Conservation (phyloP, 2,797 vertebrate species). For the Neoniphon sammara region DNA sequence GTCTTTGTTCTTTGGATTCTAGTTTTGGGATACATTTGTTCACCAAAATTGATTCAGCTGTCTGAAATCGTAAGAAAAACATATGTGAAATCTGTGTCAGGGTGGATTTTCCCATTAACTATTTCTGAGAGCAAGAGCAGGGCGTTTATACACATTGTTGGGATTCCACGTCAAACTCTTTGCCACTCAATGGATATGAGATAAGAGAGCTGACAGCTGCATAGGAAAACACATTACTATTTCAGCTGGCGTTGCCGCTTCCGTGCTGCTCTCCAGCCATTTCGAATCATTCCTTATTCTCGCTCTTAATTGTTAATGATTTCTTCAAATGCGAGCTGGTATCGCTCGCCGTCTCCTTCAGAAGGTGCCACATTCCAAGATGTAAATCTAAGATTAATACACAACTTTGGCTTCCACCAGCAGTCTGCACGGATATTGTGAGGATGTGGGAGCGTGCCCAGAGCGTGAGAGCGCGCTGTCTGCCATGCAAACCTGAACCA, state of each 20-base stretch:
- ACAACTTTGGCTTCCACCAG: slow-evolving; percentile 59
- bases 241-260: slow-evolving; percentile 67
- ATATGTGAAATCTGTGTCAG: slow-evolving; percentile 23
- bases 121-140: slow-evolving; percentile 26
- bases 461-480: slow-evolving; percentile 48
- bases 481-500: slow-evolving; percentile 60
- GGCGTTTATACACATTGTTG: slow-evolving; percentile 49
- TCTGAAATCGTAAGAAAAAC: slow-evolving; percentile 31
- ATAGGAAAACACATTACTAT: slow-evolving; percentile 74
- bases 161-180: slow-evolving; percentile 60
- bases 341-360: slow-evolving; percentile 35
- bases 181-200: slow-evolving; percentile 57
- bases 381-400: slow-evolving; percentile 70
- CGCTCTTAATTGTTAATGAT: slow-evolving; percentile 80
- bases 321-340: slow-evolving; percentile 78
- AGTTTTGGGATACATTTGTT: slow-evolving; percentile 2
- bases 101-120: slow-evolving; percentile 50
- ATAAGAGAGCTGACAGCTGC: slow-evolving; percentile 71
- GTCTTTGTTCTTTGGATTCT: slow-evolving; percentile 10
- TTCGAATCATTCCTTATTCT: slow-evolving; percentile 57
- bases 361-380: slow-evolving; percentile 66
- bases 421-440: slow-evolving; percentile 52
- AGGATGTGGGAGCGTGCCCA: slow-evolving; percentile 49
- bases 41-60: not conserved
- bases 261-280: slow-evolving; percentile 64